Evolutionary conservation across 1,140 invertebrate genomes (phyloP).

Genomic region (Lucilia sericata): DNA sequence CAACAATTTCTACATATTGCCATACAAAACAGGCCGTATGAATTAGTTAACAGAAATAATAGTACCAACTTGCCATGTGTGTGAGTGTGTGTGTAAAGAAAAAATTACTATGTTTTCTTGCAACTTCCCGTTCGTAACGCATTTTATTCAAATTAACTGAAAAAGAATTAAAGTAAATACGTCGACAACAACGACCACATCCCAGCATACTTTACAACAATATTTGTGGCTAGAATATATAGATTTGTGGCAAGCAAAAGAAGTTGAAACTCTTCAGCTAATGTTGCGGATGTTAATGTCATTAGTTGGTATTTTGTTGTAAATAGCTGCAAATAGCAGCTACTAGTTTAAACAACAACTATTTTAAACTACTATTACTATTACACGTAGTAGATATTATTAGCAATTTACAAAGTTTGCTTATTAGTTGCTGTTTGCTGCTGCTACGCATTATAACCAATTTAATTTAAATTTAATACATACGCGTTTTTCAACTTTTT

Average conservation of each 20-base stretch:
- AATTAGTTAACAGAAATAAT: not conserved
- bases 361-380: not conserved
- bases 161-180: not conserved
- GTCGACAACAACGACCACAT: no score
- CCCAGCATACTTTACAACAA: not conserved
- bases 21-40: not conserved
- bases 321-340: not conserved
- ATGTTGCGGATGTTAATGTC: not conserved
- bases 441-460: not conserved
- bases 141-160: constrained; percentile 35
- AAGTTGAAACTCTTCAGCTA: not conserved
- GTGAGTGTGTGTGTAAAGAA: not conserved
- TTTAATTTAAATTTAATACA: not conserved
- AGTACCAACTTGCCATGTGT: not conserved
- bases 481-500: not conserved
- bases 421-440: no score
- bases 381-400: no score
- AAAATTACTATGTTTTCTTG: constrained; percentile 22
- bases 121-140: constrained; percentile 38
- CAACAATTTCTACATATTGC: not conserved
- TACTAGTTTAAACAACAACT: not conserved
- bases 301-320: constrained; percentile 9
- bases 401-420: no score
- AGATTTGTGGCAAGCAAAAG: not conserved
- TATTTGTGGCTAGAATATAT: not conserved